These are phyloP conservation scores for Axis porcinus DNA, from an alignment of 2,113 vertebrate genomes.

Conservation along the genomic window DNA sequence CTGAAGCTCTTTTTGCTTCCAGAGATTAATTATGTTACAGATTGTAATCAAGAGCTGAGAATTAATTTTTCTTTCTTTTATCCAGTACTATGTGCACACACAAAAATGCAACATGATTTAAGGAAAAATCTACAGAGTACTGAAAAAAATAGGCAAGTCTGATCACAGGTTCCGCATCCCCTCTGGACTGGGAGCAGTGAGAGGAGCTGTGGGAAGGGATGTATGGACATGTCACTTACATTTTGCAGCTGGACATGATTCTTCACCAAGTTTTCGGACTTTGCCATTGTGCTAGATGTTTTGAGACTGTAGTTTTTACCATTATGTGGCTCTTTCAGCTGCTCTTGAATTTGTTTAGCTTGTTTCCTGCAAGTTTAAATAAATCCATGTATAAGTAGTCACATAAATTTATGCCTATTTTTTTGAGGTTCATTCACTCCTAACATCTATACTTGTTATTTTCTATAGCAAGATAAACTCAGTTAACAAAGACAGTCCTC, in stretches of 20 bases:
- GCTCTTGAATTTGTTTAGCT: constrained; percentile 92
- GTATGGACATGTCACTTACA: constrained; percentile 77
- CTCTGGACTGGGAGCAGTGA: background rate
- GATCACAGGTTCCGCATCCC: background rate
- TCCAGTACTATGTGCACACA: background rate
- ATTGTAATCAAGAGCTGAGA: background rate
- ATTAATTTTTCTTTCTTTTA: background rate
- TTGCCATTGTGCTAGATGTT: constrained; percentile 87
- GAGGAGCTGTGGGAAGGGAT: background rate
- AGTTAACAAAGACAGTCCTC: background rate
- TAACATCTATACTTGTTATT: background rate
- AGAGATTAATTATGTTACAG: background rate
- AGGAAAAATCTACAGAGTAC: background rate
- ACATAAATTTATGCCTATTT: background rate
- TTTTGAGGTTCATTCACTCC: background rate
- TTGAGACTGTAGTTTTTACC: constrained; percentile 92
- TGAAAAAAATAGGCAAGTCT: background rate
- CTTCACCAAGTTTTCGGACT: constrained; percentile 85
- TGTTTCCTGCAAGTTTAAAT: constrained; percentile 87
- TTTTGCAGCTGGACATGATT: constrained; percentile 90
- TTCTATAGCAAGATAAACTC: background rate
- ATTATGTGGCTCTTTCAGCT: constrained; percentile 91
- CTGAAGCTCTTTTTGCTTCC: background rate
- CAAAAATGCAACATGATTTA: background rate
- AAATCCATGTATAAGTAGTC: background rate